phyloP scores from a whole-genome alignment of 1,140 invertebrate species.

The Musca domestica region DNA sequence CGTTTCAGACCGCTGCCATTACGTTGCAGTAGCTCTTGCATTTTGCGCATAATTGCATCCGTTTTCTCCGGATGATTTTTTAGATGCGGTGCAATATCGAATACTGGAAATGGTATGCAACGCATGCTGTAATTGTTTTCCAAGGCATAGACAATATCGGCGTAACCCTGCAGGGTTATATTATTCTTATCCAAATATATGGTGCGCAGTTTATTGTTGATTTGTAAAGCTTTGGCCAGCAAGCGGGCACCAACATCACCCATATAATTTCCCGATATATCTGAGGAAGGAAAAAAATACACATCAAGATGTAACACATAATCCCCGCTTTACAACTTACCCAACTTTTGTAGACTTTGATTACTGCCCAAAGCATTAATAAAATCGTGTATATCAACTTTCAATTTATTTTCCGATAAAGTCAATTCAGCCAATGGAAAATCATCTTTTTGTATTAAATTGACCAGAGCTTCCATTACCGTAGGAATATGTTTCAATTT shows the following conservation, averaged over 20 bases:
- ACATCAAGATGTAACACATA: slow-evolving; percentile 20
- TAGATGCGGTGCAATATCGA: slow-evolving; percentile 76
- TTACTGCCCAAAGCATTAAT: slow-evolving; percentile 86
- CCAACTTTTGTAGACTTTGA: slow-evolving; percentile 65
- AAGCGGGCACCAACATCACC: slow-evolving; percentile 88
- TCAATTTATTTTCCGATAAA: slow-evolving; percentile 79
- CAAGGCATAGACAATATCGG: slow-evolving; percentile 79
- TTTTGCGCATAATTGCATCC: slow-evolving; percentile 73
- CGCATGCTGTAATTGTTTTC: slow-evolving; percentile 81
- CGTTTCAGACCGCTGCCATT: slow-evolving; percentile 77
- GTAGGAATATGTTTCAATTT: slow-evolving; percentile 77
- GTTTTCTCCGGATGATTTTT: slow-evolving; percentile 77
- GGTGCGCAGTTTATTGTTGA: slow-evolving; percentile 82
- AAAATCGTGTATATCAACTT: slow-evolving; percentile 75
- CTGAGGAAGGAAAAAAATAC: slow-evolving; percentile 56
- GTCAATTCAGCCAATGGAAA: slow-evolving; percentile 76
- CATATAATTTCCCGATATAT: slow-evolving; percentile 91
- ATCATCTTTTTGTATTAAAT: slow-evolving; percentile 81
- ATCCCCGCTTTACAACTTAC: background rate
- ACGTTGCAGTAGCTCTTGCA: slow-evolving; percentile 75
- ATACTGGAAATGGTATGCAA: slow-evolving; percentile 82
- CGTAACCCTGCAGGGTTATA: slow-evolving; percentile 76
- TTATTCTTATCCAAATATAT: slow-evolving; percentile 88
- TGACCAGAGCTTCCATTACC: slow-evolving; percentile 79
- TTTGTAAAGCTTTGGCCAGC: slow-evolving; percentile 89